Evolutionary conservation across 2,797 vertebrate species (phyloP), one percentile per base, ranked within the genome.

Genomic region (Novumbra hubbsi): DNA sequence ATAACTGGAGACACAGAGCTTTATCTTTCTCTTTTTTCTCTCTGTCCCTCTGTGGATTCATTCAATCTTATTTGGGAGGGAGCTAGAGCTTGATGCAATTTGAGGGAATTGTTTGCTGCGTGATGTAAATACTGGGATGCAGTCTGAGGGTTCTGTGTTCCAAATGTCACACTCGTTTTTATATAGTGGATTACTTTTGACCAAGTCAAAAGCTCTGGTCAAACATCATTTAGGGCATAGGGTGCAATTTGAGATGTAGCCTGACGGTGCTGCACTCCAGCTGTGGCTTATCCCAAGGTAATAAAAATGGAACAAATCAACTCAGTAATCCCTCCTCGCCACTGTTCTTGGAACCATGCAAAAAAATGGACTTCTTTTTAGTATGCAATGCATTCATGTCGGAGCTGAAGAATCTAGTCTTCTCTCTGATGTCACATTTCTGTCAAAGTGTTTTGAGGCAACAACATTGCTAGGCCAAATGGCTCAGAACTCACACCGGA

Each of bases 231-330:
- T 57, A 24, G n/a, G 55, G 55, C n/a, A 57, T 24, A 14, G 9
- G 55, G 55, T 57, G 21, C 55, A 5, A 21, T 57, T 57, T 57
- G 89, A 89, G 86, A 90, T 90, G 84, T 85, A 92, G 90, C 91
- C 88, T 87, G 87, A 88, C 85, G 78, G 78, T 87, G 87, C 90
- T 91, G 78, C 88, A 89, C 85, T 92, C 90, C 93, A 94, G 91
- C 92, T 91, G 90, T 90, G 91, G 90, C 90, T 93, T 93, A 92
- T 93, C 92, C 91, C 89, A 87, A 90, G 88, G 90, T 93, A 91
- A 93, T 92, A 91, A 88, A 92, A 93, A 90, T 89, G 86, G 89
- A 90, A 92, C 89, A 92, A 92, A 93, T 92, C 88, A 86, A 83
- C 72, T 83, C 75, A 24, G 77, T 94, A 94, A 93, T 94, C 92